Evolutionary conservation across 2,113 vertebrate genomes (phyloP).

Genomic region (Silurus meridionalis): DNA sequence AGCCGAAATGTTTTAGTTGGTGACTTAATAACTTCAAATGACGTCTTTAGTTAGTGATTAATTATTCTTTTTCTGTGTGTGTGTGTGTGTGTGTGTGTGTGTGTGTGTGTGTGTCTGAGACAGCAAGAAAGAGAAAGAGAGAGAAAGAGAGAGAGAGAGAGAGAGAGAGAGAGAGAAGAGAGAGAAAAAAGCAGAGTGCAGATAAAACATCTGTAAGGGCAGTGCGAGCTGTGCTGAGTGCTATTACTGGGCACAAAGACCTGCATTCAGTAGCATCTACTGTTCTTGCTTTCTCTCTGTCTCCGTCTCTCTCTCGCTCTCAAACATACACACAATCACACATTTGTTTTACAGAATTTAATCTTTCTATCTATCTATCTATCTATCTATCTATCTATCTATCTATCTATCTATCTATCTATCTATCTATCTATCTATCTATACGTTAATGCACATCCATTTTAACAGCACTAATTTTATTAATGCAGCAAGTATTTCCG

Average conservation of each 20-base stretch:
- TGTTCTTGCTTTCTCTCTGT: not conserved
- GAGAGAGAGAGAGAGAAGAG: not conserved
- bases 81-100: not conserved
- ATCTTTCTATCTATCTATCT: too few relatives aligned
- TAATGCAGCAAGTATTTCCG: too few relatives aligned
- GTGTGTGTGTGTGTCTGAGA: constrained; percentile 1
- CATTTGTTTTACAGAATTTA: too few relatives aligned
- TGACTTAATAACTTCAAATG: constrained; percentile 6
- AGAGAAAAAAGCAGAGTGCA: not conserved
- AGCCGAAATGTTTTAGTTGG: not conserved
- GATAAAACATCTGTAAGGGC: constrained; percentile 17
- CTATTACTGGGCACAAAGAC: constrained; percentile 60
- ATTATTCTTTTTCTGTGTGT: not conserved
- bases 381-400: too few relatives aligned
- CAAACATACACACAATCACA: not conserved
- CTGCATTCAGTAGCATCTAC: constrained; percentile 51
- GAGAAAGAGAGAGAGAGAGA: too few relatives aligned
- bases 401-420: too few relatives aligned
- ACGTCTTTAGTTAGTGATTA: not conserved
- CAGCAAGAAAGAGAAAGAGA: too few relatives aligned
- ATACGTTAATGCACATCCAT: too few relatives aligned
- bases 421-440: too few relatives aligned
- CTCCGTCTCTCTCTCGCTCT: not conserved
- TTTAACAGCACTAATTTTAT: too few relatives aligned
- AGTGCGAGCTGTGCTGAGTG: constrained; percentile 30